Base-by-base conservation (phyloP, 2,888 invertebrate genomes). In the Thereva nobilitata region DNA sequence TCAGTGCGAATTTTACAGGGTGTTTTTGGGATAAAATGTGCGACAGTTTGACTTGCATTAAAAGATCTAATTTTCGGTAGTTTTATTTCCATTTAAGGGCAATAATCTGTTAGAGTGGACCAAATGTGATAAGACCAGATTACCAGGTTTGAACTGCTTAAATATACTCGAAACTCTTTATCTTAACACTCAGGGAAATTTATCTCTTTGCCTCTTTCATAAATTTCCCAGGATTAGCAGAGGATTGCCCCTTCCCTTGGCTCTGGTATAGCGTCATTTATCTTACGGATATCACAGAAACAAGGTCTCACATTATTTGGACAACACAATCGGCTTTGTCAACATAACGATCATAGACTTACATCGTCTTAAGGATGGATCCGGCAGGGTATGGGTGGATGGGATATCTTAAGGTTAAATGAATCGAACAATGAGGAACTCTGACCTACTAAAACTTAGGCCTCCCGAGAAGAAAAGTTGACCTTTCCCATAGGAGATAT, bases 301-400 rank as follows among this genome's bases (percentile, higher is more conserved):
- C 64, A 64, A 38, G 47, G 53, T 38, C 23, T 47, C 64, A 49
- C 47, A 64, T 64, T 64, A 55, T 64, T 64, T 55, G 64, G 54
- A 64, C 54, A 55, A 64, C 44, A 64, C 54, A 64, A 64, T 64
- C 64, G 55, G 64, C 64, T 64, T 64, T 64, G 64, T 64, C 64
- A 64, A 64, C 64, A 64, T 64, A 54, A 47, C 45, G 45, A 64
- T 55, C 53, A 64, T 64, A 64, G 53, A 64, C 54, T 55, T 59
- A 59, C 59, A 45, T 59, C 47, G 49, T 59, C 59, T 59, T 59
- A 47, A 47, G 59, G 38, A 35, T 41, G 23, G 23, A 23, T 47
- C 49, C 47, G 59, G 59, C 23, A 1, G 23, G 23, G 23, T 23
- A 23, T 23, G 23, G 23, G 23, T 23, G 23, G 37, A 10, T 49